Percentiles rank a stretch among this genome's conserved stretches.
Conservation (phyloP, 2,113 vertebrate species). For the Ursus arctos region DNA sequence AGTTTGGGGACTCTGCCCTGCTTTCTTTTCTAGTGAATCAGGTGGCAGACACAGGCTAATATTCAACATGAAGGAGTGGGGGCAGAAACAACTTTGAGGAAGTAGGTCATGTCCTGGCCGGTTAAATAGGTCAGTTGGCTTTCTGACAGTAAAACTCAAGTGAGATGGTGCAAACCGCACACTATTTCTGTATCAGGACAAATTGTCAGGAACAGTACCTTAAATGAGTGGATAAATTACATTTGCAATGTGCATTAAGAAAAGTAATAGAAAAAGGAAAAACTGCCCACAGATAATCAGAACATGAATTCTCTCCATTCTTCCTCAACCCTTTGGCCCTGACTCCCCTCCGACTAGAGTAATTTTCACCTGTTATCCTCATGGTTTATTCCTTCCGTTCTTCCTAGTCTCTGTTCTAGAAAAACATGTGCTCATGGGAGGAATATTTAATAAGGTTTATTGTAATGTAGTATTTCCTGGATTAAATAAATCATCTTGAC, state of each 20-base stretch:
- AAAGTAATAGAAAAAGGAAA: neutral
- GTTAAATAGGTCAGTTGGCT: no score
- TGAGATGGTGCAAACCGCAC: neutral
- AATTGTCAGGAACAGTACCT: no score
- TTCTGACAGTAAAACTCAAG: no score
- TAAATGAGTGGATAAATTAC: neutral
- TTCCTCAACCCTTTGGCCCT: neutral
- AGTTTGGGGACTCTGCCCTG: neutral
- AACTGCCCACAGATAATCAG: neutral
- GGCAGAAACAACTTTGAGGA: no score
- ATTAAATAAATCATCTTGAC: neutral
- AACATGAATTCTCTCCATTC: neutral
- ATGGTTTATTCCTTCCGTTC: neutral
- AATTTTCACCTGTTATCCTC: neutral
- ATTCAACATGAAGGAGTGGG: no score
- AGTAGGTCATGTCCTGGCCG: no score
- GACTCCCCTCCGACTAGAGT: neutral
- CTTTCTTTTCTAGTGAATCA: neutral
- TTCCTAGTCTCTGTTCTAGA: neutral
- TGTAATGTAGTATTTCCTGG: neutral
- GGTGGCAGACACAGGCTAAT: neutral
- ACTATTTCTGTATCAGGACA: neutral
- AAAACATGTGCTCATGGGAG: neutral
- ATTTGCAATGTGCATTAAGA: neutral
- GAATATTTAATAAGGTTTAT: neutral